Evolutionary conservation across 2,113 vertebrate genomes (phyloP), one percentile per base, ranked within the genome.

Genomic region (Eurypyga helias): DNA sequence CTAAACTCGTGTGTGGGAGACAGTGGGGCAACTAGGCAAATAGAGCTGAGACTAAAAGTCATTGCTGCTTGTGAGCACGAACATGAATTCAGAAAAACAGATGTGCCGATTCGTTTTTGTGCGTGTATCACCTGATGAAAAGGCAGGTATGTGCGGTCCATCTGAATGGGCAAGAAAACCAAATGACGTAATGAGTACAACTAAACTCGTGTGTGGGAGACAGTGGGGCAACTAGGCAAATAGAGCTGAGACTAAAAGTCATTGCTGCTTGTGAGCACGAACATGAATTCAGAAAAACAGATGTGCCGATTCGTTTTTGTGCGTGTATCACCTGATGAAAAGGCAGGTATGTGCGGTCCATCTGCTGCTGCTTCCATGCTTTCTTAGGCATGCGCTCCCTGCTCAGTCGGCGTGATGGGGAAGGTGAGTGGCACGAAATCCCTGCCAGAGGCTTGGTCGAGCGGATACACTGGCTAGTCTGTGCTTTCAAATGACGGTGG

Each of bases 401-500:
- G 0, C 49, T 48, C 0, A 0, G 24, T 9, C 28, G 82, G 70
- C 1, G 4, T 0, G 10, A 17, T 12, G 38, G 55, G 69, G 25
- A 55, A 38, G 79, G 64, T 28, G 71, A 92, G 49, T 2, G 3
- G 43, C 21, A 10, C 6, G 9, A 29, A 21, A 28, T 34, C 21
- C 5, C 41, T 48, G 72, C 41, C 41, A 10, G 38, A 28, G 48
- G n/a, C 17, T 13, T 13, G 34, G 20, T 18, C 16, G 43, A 60
- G 80, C 79, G 23, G 23, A 15, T 8, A 16, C 4, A 2, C 33
- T 33, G 75, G 8, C 31, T 6, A 3, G 54, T 61, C 54, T 52
- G 60, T 45, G 4, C 23, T 36, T 28, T 19, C 36, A 13, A 31
- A 24, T 1, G 1, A 19, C 49, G 16, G 20, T 31, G 55, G 54